Conservation (phyloP, 1,140 invertebrate genomes). For the Condylostylus longicornis region DNA sequence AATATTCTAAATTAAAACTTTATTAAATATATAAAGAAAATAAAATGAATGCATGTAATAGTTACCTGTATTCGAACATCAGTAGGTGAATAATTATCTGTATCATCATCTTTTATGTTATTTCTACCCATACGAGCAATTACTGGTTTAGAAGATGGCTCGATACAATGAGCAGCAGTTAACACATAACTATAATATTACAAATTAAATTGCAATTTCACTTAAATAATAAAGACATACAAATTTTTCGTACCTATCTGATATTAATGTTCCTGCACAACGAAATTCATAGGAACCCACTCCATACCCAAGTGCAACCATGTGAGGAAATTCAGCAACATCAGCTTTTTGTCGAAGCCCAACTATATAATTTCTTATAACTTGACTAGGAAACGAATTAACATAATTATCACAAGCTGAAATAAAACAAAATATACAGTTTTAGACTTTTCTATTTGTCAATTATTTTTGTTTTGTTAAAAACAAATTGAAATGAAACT, state of each 20-base stretch:
- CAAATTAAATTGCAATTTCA: too few species aligned
- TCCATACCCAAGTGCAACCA: conserved; percentile 21
- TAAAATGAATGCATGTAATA: too few species aligned
- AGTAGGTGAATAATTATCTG: neutral
- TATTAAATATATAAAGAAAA: too few species aligned
- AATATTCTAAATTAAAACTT: conserved; percentile 35
- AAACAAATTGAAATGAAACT: too few species aligned
- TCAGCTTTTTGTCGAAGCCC: conserved; percentile 17
- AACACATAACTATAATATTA: conserved; percentile 34
- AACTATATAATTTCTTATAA: conserved; percentile 17
- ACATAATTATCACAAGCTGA: conserved; percentile 6
- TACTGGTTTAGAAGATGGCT: conserved; percentile 6
- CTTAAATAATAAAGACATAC: too few species aligned
- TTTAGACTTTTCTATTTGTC: too few species aligned
- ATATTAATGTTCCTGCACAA: conserved; percentile 35
- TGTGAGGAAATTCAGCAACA: conserved; percentile 22
- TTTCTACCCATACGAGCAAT: conserved; percentile 22
- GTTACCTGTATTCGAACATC: conserved; percentile 8
- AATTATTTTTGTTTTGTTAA: too few species aligned
- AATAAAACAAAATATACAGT: too few species aligned
- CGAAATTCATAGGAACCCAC: conserved; percentile 3
- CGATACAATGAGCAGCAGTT: conserved; percentile 68
- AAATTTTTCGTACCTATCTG: too few species aligned
- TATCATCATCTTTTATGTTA: conserved; percentile 8
- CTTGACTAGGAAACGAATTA: neutral